Evolutionary conservation across 2,113 vertebrate species (phyloP).

Genomic region (Glaucomys volans): DNA sequence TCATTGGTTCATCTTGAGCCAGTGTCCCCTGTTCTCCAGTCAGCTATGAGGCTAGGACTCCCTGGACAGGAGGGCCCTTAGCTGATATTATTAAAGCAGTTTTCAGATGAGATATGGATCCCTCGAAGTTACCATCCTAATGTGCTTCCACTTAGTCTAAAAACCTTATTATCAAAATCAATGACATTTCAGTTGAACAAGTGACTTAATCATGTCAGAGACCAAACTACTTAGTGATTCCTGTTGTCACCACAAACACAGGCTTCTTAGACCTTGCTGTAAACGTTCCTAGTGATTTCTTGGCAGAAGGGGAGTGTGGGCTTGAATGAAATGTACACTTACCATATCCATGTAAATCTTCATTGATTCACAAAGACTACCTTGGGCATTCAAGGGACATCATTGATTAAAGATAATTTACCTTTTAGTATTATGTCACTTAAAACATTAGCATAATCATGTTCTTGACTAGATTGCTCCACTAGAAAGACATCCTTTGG

Average conservation of each 20-base stretch:
- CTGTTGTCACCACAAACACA: background rate
- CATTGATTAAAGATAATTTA: background rate
- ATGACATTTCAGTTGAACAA: background rate
- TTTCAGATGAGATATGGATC: background rate
- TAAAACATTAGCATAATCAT: background rate
- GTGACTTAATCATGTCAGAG: background rate
- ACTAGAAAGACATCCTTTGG: background rate
- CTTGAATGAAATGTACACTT: background rate
- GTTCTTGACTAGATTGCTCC: background rate
- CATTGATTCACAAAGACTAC: background rate
- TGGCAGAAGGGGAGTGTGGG: background rate
- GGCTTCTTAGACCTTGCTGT: no score
- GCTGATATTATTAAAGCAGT: background rate
- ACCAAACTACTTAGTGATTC: background rate
- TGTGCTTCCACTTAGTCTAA: background rate
- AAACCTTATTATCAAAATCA: background rate
- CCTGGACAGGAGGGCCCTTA: accelerated
- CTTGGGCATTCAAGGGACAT: background rate
- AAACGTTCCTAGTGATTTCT: background rate
- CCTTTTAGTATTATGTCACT: background rate
- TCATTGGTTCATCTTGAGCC: background rate
- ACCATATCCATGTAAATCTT: background rate
- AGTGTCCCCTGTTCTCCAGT: no score
- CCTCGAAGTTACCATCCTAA: background rate
- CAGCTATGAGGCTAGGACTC: background rate